Evolutionary conservation across 2,888 invertebrate species (phyloP).

Genomic region (Hanleya hanleyi): DNA sequence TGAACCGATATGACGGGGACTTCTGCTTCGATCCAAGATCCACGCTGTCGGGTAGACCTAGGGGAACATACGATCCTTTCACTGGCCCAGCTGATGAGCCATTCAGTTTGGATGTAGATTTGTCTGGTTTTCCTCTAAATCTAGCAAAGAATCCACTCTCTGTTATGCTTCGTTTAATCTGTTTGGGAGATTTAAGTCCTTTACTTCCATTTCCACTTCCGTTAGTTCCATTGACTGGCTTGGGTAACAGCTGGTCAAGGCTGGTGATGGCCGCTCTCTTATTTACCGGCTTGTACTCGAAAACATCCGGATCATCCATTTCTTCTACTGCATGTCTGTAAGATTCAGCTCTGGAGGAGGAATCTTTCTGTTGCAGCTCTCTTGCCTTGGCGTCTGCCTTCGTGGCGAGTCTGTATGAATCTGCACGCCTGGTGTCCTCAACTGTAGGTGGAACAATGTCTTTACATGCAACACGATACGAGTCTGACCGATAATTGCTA

Average conservation of each 20-base stretch:
- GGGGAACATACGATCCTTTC: background rate
- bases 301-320: background rate
- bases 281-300: constrained; percentile 10
- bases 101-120: background rate
- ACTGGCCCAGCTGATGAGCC: background rate
- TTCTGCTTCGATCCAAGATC: background rate
- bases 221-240: background rate
- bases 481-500: constrained; percentile 51
- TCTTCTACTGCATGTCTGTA: constrained; percentile 5
- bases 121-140: constrained; percentile 2
- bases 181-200: background rate
- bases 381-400: background rate
- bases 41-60: background rate
- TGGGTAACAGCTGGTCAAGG: constrained; percentile 7
- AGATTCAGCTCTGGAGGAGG: background rate
- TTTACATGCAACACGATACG: constrained; percentile 53
- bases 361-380: background rate
- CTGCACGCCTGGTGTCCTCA: background rate
- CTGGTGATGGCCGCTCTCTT: constrained; percentile 10
- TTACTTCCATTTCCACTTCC: constrained; percentile 8
- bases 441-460: background rate
- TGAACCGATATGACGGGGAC: constrained; percentile 19
- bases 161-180: background rate
- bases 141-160: background rate
- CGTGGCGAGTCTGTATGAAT: background rate